Base-by-base conservation (phyloP, 2,113 vertebrate species). In the Elephantulus edwardii region DNA sequence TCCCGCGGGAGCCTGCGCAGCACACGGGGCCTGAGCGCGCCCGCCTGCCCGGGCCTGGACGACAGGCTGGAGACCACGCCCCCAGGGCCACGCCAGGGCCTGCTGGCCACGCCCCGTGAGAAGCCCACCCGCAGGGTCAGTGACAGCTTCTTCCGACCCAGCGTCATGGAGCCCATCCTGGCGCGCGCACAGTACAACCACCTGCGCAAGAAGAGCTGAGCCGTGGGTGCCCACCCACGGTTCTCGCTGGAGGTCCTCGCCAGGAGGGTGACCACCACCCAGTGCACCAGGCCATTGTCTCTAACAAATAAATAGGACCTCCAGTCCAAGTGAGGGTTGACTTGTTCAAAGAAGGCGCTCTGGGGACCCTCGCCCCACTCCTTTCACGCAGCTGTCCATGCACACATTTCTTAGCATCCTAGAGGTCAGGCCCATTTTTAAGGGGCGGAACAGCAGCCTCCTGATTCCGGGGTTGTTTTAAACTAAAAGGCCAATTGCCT, bases 131-230 rank as follows among this genome's bases (percentile, higher is more conserved):
- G 97, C 91, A 88, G 97, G 4, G 97, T 97, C 75, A 97, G 97
- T 2, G 97, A 98, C 93, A 97, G 97, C 86, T 97, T 97, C 86
- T 98, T 97, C 94, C 97, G 97, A 72, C 97, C 97, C 91, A 95
- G 96, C 86, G 95, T 97, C 2, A 89, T 96, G 96, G 97, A 98
- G 89, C 64, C 96, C 72, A 10, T 95, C 79, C 96, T 97, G 85
- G 76, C 93, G 87, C 97, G 97, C 6, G 79, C 96, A 8, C 97
- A 97, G 91, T 97, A 97, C 10, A 14, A n/a, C 93, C 96, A 94
- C 72, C 75, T 96, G 83, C 96, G 98, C 94, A 98, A 98, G 94
- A 98, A 98, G 91, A 97, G 98, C 95, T 98, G 96, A 98, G 89
- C 8, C n/a, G 19, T 28, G 19, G 7, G 30, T 19, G 8, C 58